Base-by-base conservation (phyloP, 1,140 invertebrate species). In the Lordiphosa clarofinis region DNA sequence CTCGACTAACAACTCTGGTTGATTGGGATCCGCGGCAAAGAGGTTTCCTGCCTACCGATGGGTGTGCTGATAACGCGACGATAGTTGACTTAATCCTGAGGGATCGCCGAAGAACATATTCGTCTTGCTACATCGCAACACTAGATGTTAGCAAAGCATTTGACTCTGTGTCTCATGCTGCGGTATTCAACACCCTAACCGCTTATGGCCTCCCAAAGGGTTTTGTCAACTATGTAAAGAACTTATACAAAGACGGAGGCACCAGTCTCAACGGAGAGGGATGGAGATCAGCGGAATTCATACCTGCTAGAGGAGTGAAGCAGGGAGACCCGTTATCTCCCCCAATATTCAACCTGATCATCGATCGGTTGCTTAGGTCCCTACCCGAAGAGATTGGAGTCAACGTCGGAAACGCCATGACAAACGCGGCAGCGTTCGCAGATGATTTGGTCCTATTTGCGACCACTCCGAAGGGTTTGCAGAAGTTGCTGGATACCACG, bases 11-110 rank as follows among this genome's bases (percentile, higher is more conserved):
- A 3, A 31, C 19, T 31, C 28, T 28, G 36, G 9, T 62, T 19
- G 10, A 62, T 33, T 56, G 63, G 52, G 35, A 64, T n/a, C 7
- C 31, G 42, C 36, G 48, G 11, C 55, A 64, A n/a, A 36, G 37
- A 11, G 48, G 58, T 6, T 56, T 67, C 31, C 12, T 56, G 4
- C 47, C 64, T 4, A 67, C 42, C 4, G 64, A 62, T 7, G 59
- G 59, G 4, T 67, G 53, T 11, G 64, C 59, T 9, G 59, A 67
- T 37, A 67, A 61, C 36, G 35, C 46, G 65, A 54, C 60, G 13
- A 49, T 57, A 35, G 61, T 59, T 10, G 60, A 68, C 35, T 36
- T 68, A 38, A 28, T 68, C 5, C 0, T 67, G 9, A 57, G 60
- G 48, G 38, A 54, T 7, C 50, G 50, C 33, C 53, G 56, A 36